Percentiles rank a stretch among this genome's conserved stretches.
These are phyloP conservation scores for Nannospalax galili DNA, from an alignment of 2,113 vertebrate genomes.

Conservation along the genomic window DNA sequence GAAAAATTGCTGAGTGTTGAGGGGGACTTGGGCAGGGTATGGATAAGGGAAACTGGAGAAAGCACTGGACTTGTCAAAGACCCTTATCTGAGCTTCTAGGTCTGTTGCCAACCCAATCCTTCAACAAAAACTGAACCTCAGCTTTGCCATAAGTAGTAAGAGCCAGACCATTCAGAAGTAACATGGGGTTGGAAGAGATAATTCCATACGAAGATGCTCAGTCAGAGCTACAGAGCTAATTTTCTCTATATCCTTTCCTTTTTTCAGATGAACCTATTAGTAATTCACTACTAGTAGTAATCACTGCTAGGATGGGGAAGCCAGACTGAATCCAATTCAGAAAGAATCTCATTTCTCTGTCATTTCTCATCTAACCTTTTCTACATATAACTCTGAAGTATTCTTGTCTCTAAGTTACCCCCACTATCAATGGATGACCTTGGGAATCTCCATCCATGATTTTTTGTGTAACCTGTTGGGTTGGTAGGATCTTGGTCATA, in stretches of 20 bases:
- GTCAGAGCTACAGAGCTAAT: not conserved
- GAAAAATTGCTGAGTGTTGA: not conserved
- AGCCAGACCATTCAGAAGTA: not conserved
- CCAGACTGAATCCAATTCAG: not conserved
- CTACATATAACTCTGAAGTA: not conserved
- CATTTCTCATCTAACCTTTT: not conserved
- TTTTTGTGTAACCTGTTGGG: not conserved
- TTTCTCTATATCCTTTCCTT: not conserved
- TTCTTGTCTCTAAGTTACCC: not conserved
- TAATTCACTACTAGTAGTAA: too few relatives aligned
- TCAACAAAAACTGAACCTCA: not conserved
- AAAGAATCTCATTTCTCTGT: not conserved
- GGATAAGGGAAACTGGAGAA: not conserved
- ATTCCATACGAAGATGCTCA: not conserved
- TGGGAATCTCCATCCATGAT: not conserved
- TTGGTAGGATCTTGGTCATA: conserved; percentile 53
- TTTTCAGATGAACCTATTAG: not conserved
- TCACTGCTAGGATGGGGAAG: not conserved
- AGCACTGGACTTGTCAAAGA: not conserved
- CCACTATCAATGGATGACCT: not conserved
- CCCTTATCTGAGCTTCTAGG: not conserved
- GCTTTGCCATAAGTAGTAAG: fast-evolving
- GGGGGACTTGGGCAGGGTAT: not conserved
- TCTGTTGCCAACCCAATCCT: not conserved
- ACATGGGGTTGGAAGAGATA: not conserved